Evolutionary conservation across 1,140 invertebrate genomes (phyloP).

Genomic region (Drosophila ohnishii): DNA sequence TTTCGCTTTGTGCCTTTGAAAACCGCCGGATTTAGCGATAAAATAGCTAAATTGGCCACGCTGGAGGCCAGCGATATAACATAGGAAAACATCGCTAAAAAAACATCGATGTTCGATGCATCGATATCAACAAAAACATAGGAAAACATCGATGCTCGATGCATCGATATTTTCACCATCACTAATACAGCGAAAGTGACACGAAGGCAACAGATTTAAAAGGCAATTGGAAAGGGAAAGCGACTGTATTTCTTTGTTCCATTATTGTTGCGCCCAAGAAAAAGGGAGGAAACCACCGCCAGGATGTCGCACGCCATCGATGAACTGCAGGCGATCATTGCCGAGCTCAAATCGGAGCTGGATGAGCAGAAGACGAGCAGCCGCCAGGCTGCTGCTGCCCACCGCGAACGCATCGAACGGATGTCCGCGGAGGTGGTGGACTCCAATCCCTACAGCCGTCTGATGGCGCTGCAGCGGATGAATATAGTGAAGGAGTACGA

Average conservation of each 20-base stretch:
- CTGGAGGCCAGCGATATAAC: no score
- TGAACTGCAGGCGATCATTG: conserved; percentile 77
- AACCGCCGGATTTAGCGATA: no score
- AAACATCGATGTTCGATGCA: no score
- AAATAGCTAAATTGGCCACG: no score
- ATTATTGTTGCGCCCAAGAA: conserved; percentile 4
- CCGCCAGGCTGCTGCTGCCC: conserved; percentile 8
- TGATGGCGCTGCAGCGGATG: conserved; percentile 99
- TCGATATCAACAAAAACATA: no score
- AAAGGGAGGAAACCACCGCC: not conserved
- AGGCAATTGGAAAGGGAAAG: conserved; percentile 7
- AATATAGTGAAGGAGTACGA: conserved; percentile 99
- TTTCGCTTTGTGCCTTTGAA: no score
- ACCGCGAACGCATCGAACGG: conserved; percentile 87
- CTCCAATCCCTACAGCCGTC: conserved; percentile 99
- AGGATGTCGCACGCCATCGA: conserved; percentile 63
- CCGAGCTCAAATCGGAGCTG: conserved; percentile 71
- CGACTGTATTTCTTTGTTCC: conserved; percentile 17
- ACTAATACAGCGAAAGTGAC: conserved; percentile 63
- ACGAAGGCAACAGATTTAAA: conserved; percentile 56
- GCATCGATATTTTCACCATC: no score
- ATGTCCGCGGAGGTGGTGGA: conserved; percentile 98
- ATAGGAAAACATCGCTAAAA: no score
- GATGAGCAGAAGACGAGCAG: conserved; percentile 52
- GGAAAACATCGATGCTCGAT: no score